These are phyloP conservation scores for Apistogramma diplotaenia DNA, from an alignment of 2,113 vertebrate species.

Conservation along the genomic window DNA sequence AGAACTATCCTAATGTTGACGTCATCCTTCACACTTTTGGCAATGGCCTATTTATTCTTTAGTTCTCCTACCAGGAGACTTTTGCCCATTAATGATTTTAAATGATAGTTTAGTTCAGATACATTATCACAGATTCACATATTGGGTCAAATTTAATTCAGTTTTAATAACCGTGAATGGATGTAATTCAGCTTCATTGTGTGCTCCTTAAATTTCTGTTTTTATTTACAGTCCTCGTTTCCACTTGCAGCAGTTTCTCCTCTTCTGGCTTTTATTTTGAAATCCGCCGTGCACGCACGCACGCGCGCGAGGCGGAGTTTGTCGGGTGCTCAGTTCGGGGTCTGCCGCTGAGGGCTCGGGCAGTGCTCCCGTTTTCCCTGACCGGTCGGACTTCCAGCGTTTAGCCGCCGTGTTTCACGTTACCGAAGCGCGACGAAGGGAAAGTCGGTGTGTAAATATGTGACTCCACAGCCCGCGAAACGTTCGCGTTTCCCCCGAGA, in stretches of 20 bases:
- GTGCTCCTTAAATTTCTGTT: neutral
- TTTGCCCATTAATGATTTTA: neutral
- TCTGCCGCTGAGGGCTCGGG: neutral
- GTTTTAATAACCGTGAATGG: neutral
- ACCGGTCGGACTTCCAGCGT: neutral
- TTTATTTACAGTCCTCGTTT: neutral
- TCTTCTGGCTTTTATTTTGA: slow-evolving; percentile 42
- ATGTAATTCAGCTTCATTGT: neutral
- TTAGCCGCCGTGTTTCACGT: neutral
- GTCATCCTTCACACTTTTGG: no score
- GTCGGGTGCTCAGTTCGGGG: neutral
- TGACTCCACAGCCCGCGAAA: slow-evolving; percentile 1
- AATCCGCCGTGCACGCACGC: slow-evolving; percentile 1
- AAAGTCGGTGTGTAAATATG: slow-evolving; percentile 41
- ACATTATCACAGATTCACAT: neutral
- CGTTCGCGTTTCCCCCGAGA: slow-evolving; percentile 4
- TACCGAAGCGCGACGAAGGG: neutral
- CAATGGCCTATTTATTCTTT: neutral
- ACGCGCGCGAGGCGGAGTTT: slow-evolving; percentile 57
- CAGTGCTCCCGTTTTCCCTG: neutral
- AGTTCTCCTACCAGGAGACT: neutral
- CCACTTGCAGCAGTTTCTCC: neutral
- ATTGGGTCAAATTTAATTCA: neutral
- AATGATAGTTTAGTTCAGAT: neutral
- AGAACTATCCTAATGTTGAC: no score